Percentiles rank a stretch among this genome's conserved stretches.
Evolutionary conservation across 1,140 invertebrate species (phyloP).

Genomic region (Bombus confusus): DNA sequence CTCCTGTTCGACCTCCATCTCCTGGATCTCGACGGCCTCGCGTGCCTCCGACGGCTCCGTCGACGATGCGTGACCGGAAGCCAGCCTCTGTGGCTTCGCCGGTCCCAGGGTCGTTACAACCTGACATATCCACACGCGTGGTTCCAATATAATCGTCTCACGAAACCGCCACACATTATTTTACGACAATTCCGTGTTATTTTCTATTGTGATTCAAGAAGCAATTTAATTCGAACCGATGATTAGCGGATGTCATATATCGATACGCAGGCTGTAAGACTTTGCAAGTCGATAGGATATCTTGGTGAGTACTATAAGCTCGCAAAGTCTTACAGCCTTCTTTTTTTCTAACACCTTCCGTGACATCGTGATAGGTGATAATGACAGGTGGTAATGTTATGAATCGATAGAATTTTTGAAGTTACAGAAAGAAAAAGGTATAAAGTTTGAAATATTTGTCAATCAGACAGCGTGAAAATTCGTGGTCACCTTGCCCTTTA

Average conservation of each 20-base stretch:
- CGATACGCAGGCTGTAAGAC: background rate
- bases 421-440: background rate
- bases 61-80: conserved; percentile 72
- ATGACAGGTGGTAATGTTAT: background rate
- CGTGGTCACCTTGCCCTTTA: background rate
- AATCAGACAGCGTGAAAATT: background rate
- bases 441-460: background rate
- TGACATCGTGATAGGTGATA: background rate
- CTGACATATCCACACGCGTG: conserved; percentile 79
- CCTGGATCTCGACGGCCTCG: conserved; percentile 70
- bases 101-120: conserved; percentile 90
- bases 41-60: conserved; percentile 71
- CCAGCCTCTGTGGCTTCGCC: conserved; percentile 86
- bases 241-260: background rate
- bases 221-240: background rate
- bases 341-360: background rate
- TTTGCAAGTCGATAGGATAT: background rate
- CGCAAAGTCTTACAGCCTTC: background rate
- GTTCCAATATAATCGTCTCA: conserved; percentile 45
- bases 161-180: background rate
- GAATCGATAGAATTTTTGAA: background rate
- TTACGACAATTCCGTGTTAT: background rate
- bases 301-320: background rate
- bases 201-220: background rate
- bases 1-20: conserved; percentile 78